phyloP scores from a whole-genome alignment of 2,888 invertebrate species.

The Linnaemya tessellans region DNA sequence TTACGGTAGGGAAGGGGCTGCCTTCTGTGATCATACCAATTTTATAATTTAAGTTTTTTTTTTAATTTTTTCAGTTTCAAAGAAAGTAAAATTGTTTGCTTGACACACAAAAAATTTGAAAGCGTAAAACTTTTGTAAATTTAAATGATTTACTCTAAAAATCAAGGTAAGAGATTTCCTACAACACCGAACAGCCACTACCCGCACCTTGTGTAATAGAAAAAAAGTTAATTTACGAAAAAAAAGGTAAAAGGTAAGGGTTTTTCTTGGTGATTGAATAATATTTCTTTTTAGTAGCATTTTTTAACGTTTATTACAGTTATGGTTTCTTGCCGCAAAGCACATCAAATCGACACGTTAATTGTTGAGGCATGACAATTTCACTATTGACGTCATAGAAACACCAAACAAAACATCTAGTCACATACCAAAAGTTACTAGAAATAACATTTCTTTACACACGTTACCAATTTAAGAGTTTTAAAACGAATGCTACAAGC shows the following conservation, averaged over 20 bases:
- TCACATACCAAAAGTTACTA: background rate
- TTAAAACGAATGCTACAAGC: background rate
- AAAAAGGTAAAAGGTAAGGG: background rate
- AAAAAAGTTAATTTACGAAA: background rate
- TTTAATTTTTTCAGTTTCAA: conserved; percentile 37
- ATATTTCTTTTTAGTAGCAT: conserved; percentile 23
- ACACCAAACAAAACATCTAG: background rate
- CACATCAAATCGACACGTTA: conserved; percentile 79
- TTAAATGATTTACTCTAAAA: background rate
- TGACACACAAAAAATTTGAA: conserved; percentile 57
- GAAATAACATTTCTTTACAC: background rate
- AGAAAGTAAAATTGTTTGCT: conserved; percentile 72
- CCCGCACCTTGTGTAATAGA: background rate
- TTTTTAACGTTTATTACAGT: background rate
- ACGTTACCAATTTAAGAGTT: background rate
- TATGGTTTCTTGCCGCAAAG: conserved; percentile 67
- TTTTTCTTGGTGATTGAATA: conserved; percentile 29
- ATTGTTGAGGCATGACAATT: conserved; percentile 74
- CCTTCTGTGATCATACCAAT: conserved; percentile 11
- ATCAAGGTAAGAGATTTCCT: background rate
- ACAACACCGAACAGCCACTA: background rate
- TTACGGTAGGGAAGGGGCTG: background rate
- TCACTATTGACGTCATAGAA: conserved; percentile 74
- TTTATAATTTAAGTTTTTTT: background rate
- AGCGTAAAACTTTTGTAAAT: background rate